phyloP scores from a whole-genome alignment of 1,140 invertebrate species.

The Chlorops oryzae region DNA sequence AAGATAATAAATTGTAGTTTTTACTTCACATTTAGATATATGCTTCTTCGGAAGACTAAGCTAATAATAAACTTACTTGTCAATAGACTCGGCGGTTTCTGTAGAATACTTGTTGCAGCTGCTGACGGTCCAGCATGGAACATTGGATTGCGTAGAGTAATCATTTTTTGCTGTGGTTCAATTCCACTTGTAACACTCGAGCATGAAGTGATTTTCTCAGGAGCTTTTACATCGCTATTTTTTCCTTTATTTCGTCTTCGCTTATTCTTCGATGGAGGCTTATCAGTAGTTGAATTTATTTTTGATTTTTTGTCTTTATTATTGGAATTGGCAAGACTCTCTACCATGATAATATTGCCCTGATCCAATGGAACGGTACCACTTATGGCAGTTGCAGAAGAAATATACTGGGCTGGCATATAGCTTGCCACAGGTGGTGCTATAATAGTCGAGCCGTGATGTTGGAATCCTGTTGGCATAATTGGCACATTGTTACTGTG shows the following conservation, averaged over 20 bases:
- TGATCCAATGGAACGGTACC: constrained; percentile 29
- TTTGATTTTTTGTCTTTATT: no score
- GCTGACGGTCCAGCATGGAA: constrained; percentile 50
- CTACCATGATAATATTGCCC: constrained; percentile 42
- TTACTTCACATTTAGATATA: no score
- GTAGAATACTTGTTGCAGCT: constrained; percentile 22
- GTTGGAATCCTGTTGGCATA: constrained; percentile 12
- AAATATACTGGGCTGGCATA: no score
- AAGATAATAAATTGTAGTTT: no score
- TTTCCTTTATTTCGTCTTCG: no score
- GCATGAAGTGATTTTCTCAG: constrained; percentile 13
- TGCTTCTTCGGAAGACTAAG: no score
- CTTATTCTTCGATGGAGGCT: no score
- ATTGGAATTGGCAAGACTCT: no score
- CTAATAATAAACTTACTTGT: constrained; percentile 23
- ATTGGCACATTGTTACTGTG: constrained; percentile 17
- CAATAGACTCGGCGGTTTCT: constrained; percentile 28
- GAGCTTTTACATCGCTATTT: no score
- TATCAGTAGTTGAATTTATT: no score
- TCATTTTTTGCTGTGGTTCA: constrained; percentile 65
- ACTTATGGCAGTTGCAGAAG: no score
- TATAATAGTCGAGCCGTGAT: constrained; percentile 16
- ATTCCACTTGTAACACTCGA: constrained; percentile 17
- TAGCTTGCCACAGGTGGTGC: constrained; percentile 27
- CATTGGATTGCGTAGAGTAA: constrained; percentile 69